Base-by-base conservation (phyloP, 2,888 invertebrate genomes). In the Philonicus albiceps region DNA sequence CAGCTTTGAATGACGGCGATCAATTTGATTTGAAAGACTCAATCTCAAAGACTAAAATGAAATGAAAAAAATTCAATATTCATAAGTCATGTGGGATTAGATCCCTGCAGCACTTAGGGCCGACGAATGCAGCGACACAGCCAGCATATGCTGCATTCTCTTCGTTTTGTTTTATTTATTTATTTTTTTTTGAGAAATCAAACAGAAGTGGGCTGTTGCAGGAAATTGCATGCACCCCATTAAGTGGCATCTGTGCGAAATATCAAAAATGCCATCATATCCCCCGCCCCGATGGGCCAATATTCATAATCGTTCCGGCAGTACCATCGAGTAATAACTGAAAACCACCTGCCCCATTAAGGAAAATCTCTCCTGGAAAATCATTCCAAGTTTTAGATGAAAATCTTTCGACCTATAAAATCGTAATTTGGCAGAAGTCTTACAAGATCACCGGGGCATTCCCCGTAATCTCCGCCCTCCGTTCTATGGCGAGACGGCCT, bases 321-420 rank as follows among this genome's bases (percentile, higher is more conserved):
- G 53, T 64, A 27, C 40, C 37, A 81, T 19, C 19, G 34, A 34
- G 49, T 81, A 81, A 55, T 49, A 76, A 37, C 76, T 76, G 31
- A 19, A 64, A 81, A 81, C 81, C 81, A 81, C 81, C 55, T 81
- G 81, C 55, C 53, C 81, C 81, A 81, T 81, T 81, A 55, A 34
- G 37, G 81, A 81, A 80, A 80, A 80, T 80, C 80, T 80, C 80
- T 53, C 40, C 53, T 49, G n/a, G 53, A 53, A 53, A 81, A 81
- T 81, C 81, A 81, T 81, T 81, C 55, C 40, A 55, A 81, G 74
- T 30, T 81, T n/a, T 81, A 81, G 81, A 81, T 81, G 81, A 81
- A 74, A 81, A 81, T 81, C 81, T 81, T 81, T 81, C 55, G 81
- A 37, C 81, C 81, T 81, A 81, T 81, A 81, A 81, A 81, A 81